phyloP scores from a whole-genome alignment of 2,113 vertebrate genomes.

The Anseranas semipalmata region DNA sequence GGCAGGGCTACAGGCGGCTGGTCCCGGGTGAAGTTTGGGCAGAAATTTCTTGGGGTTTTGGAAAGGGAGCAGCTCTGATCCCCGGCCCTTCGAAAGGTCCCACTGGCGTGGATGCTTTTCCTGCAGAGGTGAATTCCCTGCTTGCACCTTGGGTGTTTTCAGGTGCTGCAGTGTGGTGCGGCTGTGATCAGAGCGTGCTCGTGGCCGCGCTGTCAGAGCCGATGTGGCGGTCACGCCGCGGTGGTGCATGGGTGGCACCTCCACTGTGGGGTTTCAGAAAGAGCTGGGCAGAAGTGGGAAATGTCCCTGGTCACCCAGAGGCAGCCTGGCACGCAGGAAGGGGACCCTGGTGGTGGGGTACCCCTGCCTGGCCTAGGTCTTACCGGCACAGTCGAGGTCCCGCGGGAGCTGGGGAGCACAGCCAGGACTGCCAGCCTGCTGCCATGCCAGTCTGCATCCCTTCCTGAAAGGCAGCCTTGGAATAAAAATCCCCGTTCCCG shows the following conservation, averaged over 20 bases:
- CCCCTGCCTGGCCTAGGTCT: not conserved
- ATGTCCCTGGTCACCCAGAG: too few relatives aligned
- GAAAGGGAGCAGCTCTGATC: not conserved
- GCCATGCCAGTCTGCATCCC: not conserved
- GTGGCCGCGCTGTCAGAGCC: not conserved
- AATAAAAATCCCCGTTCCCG: fast-evolving
- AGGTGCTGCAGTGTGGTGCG: not conserved
- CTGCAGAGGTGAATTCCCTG: not conserved
- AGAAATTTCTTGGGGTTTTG: not conserved
- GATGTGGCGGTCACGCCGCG: fast-evolving
- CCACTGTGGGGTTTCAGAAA: not conserved
- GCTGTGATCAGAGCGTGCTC: not conserved
- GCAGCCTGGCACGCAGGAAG: not conserved
- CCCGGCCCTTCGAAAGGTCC: not conserved
- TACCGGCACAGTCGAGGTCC: not conserved
- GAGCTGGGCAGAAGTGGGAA: not conserved
- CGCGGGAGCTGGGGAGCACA: fast-evolving
- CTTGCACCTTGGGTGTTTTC: not conserved
- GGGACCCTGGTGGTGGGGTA: not conserved
- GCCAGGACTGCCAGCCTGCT: not conserved
- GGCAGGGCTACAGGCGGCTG: not conserved
- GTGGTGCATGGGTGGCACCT: not conserved
- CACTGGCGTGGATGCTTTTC: fast-evolving
- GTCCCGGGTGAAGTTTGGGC: not conserved
- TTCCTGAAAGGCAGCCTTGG: not conserved